A percentile compares a stretch with the other conserved stretches of the same genome.
Evolutionary conservation across 2,797 vertebrate genomes (phyloP).

Genomic region (Pogonophryne albipinna): DNA sequence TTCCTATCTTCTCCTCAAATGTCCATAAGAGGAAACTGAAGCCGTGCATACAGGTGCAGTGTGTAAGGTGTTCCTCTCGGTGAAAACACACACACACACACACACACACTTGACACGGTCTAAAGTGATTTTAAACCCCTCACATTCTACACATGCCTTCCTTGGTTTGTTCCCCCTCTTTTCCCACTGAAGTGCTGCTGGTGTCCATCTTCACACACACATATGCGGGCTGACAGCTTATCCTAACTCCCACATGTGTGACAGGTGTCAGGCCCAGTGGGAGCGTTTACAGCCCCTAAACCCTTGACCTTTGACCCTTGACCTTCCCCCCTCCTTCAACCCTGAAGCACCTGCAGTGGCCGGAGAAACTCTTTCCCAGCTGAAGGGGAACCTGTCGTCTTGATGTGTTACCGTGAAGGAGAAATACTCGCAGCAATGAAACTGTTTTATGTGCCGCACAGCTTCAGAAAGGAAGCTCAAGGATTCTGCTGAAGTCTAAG

Average conservation of each 20-base stretch:
- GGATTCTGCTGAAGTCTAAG: not conserved
- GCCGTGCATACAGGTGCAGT: constrained; percentile 81
- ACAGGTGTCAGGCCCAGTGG: constrained; percentile 85
- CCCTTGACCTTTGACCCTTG: constrained; percentile 79
- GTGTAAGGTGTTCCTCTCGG: constrained; percentile 80
- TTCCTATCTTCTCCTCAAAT: constrained; percentile 53
- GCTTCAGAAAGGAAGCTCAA: not conserved
- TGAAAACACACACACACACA: constrained; percentile 36
- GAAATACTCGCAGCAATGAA: not conserved
- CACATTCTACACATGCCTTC: constrained; percentile 80
- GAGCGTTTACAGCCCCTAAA: constrained; percentile 81
- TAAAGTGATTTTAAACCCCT: constrained; percentile 61
- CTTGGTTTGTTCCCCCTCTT: constrained; percentile 30
- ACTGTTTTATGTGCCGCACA: not conserved
- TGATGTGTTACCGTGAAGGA: not conserved
- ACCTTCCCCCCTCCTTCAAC: constrained; percentile 59
- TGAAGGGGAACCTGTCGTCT: constrained; percentile 54
- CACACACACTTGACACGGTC: constrained; percentile 64
- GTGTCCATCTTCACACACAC: constrained; percentile 59
- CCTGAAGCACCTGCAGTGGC: constrained; percentile 81
- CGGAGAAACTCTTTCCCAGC: constrained; percentile 38
- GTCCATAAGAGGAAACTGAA: constrained; percentile 65
- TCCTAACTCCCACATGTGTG: constrained; percentile 85
- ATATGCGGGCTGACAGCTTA: constrained; percentile 66
- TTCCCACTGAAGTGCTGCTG: constrained; percentile 56